Evolutionary conservation across 2,888 invertebrate genomes (phyloP), one percentile per base, ranked within the genome.

Genomic region (Allolobophora icterica): DNA sequence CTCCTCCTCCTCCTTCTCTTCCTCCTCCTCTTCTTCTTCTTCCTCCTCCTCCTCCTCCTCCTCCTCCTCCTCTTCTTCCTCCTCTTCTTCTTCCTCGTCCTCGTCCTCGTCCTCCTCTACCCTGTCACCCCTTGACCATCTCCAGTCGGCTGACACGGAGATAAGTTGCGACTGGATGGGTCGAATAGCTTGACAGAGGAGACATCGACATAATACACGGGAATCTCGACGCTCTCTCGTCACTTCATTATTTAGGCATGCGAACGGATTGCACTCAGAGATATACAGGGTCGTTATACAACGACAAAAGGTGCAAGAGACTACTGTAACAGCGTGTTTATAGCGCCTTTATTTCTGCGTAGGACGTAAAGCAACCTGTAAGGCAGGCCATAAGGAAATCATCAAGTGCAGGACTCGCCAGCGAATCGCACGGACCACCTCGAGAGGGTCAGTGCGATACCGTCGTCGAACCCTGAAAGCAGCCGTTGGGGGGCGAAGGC

Each of bases 171-270:
- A n/a, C n/a, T n/a, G 17, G 71, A 71, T 11, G 13, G 71, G 71
- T 71, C 71, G 71, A 71, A 71, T 71, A 71, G n/a, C 71, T 71
- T 71, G 71, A 71, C 71, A 71, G 11, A 17, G n/a, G 30, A 15
- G 3, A 15, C 52, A 52, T 24, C 52, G 24, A 52, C 13, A 42
- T 71, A n/a, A 71, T n/a, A 71, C 0, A n/a, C n/a, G 71, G 8
- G 71, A 71, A 71, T 71, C 71, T 13, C 1, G 13, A 21, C n/a
- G 8, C 19, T 1, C 71, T 30, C 30, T 71, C 30, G 8, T 30
- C 71, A 71, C 71, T 71, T n/a, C 71, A 71, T 71, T n/a, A 71
- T n/a, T 71, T n/a, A 71, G 71, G 13, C 71, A 71, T 71, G 71
- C 71, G 6, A 71, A n/a, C 71, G 71, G 71, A 71, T 71, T n/a